Percentiles rank a stretch among this genome's conserved stretches.
Conservation (phyloP, 2,113 vertebrate genomes). For the Noctilio leporinus region DNA sequence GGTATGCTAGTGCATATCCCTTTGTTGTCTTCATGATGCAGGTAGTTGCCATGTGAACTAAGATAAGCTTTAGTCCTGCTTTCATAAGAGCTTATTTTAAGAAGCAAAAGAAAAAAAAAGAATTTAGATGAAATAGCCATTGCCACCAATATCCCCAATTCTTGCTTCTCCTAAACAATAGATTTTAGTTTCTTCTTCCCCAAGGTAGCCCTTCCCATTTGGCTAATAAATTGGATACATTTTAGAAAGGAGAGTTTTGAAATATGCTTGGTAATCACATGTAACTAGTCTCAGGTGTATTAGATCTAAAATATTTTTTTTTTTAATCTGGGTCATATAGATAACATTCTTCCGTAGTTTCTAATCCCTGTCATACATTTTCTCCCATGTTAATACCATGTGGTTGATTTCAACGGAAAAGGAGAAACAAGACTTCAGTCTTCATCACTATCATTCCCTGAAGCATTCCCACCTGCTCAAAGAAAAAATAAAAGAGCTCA, state of each 20-base stretch:
- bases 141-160: not conserved
- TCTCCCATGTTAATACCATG: not conserved
- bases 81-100: not conserved
- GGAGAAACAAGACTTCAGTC: not conserved
- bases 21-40: not conserved
- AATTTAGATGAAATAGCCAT: not conserved
- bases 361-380: not conserved
- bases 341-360: not conserved
- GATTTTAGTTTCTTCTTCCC: not conserved
- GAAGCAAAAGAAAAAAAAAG: not conserved
- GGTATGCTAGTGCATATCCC: not conserved
- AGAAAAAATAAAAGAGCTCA: not conserved
- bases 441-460: not conserved
- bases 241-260: not conserved
- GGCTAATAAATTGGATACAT: not conserved
- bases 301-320: not conserved
- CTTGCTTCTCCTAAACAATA: not conserved
- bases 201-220: not conserved
- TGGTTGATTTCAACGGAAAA: not conserved
- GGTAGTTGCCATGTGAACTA: not conserved
- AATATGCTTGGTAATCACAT: not conserved
- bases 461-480: not conserved
- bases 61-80: not conserved
- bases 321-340: not conserved
- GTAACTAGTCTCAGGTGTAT: not conserved